Base-by-base conservation (phyloP, 2,113 vertebrate genomes). In the Lonchura striata region DNA sequence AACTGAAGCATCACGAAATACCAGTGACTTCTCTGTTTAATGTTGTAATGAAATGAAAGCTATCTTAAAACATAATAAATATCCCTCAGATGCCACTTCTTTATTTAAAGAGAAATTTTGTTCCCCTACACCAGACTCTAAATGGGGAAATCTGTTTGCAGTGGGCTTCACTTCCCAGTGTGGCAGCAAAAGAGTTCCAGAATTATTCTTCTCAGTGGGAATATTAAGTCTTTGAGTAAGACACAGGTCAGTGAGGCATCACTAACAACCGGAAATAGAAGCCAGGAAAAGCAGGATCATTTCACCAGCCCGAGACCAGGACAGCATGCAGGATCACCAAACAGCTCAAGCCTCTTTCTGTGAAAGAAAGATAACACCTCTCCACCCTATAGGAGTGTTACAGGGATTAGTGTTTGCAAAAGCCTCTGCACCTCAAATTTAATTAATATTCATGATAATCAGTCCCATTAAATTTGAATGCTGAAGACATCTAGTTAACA, bases 301-400 rank as follows among this genome's bases (percentile, higher is more conserved):
- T 37, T 59, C 8, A 31, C 41, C 42, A 66, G 50, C 2, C 28
- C 0, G 0, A 83, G 39, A 65, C 10, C 63, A 50, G 23, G 41
- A n/a, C 2, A 39, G 17, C 0, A 0, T 11, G 7, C 16, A 64
- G 5, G 27, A 60, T 39, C 44, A 69, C 22, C 59, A 60, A 85
- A 64, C 2, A 75, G 13, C 52, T 50, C 41, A 47, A n/a, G 22
- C 2, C 4, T 23, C 54, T 53, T 75, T 23, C 50, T 65, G 21
- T 42, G 27, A 82, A 66, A 69, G 28, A 27, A 44, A 80, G 44
- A 11, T 28, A 90, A 70, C 4, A 7, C 5, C 66, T 75, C 44
- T n/a, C 65, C 41, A 50, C 30, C 12, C 41, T 53, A 24, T 0
- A 46, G 37, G 6, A 60, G 7, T 8, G 28, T 30, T 78, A 19